Evolutionary conservation across 2,888 invertebrate species (phyloP), one percentile per base, ranked within the genome.

Genomic region (Drosophila nigricruria): DNA sequence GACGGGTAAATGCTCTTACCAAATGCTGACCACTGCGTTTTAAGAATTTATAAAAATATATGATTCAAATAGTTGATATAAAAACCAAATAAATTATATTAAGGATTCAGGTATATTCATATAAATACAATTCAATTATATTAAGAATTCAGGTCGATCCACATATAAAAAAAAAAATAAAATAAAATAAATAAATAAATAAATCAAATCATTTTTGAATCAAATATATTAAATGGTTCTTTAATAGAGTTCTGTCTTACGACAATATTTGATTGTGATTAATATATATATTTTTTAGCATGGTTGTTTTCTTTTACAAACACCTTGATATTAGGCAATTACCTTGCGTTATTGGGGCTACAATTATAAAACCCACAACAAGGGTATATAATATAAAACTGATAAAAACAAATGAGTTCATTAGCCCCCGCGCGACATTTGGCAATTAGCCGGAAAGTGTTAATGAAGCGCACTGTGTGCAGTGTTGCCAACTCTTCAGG

Each of bases 381-480:
- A 54, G 40, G 27, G 43, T 43, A 58, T 54, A 62, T 47, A 45
- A 50, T 58, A 66, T 58, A 61, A 54, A 23, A 5, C 27, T 47
- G 58, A 78, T 78, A 59, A 67, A 38, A 50, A 4, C 42, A 32
- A 49, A 54, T 42, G 36, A 59, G 74, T 75, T 75, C 74, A 78
- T 78, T 75, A 78, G 61, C 58, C 61, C 42, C 49, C 12, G 38
- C 25, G 38, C 53, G 66, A 73, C 78, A 74, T 78, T 73, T 78
- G 61, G 68, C 61, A 75, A 75, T 75, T 78, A 62, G 61, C 74
- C 18, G 42, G 18, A 12, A 25, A 50, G 18, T 58, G 61, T 52
- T 71, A 62, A 73, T 57, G 52, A 63, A 72, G 42, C 36, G 42
- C 20, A 25, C 16, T 52, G 25, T 38, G 18, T n/a, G 20, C n/a